Conservation (phyloP, 2,797 vertebrate species). For the Muscicapa striata region DNA sequence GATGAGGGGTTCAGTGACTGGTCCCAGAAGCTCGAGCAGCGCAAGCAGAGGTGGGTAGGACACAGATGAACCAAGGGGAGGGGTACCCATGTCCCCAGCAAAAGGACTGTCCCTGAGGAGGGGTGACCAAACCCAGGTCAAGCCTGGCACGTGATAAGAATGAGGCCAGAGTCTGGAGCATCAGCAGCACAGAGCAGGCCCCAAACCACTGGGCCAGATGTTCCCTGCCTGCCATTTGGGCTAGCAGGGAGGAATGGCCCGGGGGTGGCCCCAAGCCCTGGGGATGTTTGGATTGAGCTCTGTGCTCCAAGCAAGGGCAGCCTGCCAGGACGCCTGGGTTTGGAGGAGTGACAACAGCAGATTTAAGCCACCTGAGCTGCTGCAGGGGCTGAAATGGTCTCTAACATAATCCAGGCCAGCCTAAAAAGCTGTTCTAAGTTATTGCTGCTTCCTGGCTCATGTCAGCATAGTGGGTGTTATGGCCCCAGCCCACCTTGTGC, state of each 20-base stretch:
- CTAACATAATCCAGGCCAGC: conserved; percentile 23
- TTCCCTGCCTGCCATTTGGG: background rate
- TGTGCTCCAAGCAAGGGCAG: background rate
- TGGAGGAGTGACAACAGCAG: conserved; percentile 13
- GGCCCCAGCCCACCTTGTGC: background rate
- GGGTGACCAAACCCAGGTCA: background rate
- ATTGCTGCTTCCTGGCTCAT: conserved; percentile 28
- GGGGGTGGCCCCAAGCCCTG: background rate
- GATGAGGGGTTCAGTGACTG: conserved; percentile 94
- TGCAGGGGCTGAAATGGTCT: background rate
- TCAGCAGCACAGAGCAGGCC: background rate
- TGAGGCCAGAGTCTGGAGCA: background rate
- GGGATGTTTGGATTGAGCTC: conserved; percentile 4
- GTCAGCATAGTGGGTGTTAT: background rate
- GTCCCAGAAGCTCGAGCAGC: conserved; percentile 85
- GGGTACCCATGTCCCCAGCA: background rate
- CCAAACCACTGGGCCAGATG: rapidly evolving
- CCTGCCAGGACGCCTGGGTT: background rate
- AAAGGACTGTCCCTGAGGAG: background rate
- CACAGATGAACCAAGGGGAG: background rate
- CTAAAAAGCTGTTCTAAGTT: conserved; percentile 22
- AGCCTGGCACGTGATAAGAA: background rate
- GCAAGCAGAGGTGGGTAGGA: conserved; percentile 71
- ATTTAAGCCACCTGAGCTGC: conserved; percentile 63
- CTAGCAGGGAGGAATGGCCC: background rate